Conservation (phyloP, 2,888 invertebrate genomes). For the Diachrysia chrysitis region DNA sequence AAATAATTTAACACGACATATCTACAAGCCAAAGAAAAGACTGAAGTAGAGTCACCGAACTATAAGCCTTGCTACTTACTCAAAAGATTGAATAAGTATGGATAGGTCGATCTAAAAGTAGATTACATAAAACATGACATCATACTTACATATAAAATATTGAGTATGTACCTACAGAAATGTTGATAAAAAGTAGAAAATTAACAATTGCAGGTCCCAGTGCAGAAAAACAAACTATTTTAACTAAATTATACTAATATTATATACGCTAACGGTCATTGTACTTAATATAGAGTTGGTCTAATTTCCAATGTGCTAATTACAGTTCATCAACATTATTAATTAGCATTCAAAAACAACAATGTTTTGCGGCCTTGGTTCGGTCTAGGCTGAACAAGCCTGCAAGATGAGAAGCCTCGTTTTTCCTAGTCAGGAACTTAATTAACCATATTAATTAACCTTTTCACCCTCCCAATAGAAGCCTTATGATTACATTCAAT, state of each 20-base stretch:
- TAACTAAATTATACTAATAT: neutral
- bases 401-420: neutral
- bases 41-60: too few species aligned
- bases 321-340: slow-evolving; percentile 2
- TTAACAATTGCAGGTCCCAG: neutral
- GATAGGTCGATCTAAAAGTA: too few species aligned
- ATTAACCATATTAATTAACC: neutral
- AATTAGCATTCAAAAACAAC: slow-evolving; percentile 3
- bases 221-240: slow-evolving; percentile 3
- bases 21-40: too few species aligned
- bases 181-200: neutral
- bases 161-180: too few species aligned
- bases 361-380: neutral
- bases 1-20: too few species aligned
- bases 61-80: too few species aligned
- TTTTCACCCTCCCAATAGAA: neutral
- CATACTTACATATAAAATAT: too few species aligned
- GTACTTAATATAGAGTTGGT: neutral
- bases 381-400: neutral
- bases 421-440: neutral
- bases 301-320: slow-evolving; percentile 4
- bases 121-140: too few species aligned
- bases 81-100: too few species aligned
- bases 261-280: neutral
- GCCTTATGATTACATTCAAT: neutral